Base-by-base conservation (phyloP, 2,888 invertebrate genomes). In the Agrochola litura region DNA sequence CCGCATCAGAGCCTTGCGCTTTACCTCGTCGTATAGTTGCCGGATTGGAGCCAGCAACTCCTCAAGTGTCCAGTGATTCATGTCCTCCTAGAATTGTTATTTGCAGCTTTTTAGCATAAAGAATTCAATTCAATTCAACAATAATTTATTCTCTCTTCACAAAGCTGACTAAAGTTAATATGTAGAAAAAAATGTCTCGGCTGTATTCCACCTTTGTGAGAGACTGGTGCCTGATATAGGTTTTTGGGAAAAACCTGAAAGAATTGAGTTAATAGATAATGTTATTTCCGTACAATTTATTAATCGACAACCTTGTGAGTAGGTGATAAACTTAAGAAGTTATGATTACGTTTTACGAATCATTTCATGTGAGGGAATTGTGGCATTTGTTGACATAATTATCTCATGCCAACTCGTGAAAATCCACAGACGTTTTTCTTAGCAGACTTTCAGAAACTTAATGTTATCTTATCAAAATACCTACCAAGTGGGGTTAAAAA, bases 1-100 rank as follows among this genome's bases (percentile, higher is more conserved):
- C 74, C 99, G 97, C 99, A 99, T 99, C 73, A 99, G 94, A 0
- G 99, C 99, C 94, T 99, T 99, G 71, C 99, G 97, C 82, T 97
- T 97, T 0, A 99, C 99, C 92, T 99, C 99, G 83, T 99, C 98
- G 89, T 98, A 98, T 22, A 99, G 97, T 3, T 97, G 97, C 66
- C 98, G 97, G 46, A 99, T 98, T 0, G 99, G 99, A 22, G 97
- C 96, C 79, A 99, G 94, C 1, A 98, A 96, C 73, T 99, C 98
- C 10, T 97, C 97, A 61, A 99, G 95, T 2, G 98, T 97, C 79
- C 98, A 97, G 95, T 99, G 99, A 72, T 97, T 97, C 92, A 99
- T 99, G 80, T 98, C 98, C 83, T 97, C 97, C 98, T 98, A 67
- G 86, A 10, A 81, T 19, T 37, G 12, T 14, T 54, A 75, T 64